Percentiles rank a stretch among this genome's conserved stretches.
Conservation (phyloP, 2,888 invertebrate species). For the Pyrrhosoma nymphula region DNA sequence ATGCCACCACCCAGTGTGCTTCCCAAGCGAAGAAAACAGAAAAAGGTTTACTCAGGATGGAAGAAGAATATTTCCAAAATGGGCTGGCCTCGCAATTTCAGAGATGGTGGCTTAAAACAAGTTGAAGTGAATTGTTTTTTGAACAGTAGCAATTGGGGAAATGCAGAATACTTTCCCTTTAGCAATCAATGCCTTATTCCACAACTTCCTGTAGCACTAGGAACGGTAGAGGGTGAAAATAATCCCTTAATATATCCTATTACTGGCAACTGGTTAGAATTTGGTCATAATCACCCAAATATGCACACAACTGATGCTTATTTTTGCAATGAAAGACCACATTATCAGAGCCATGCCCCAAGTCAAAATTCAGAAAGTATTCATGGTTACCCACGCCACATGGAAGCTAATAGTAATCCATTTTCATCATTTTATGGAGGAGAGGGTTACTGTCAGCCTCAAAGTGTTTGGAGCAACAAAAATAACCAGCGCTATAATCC, state of each 20-base stretch:
- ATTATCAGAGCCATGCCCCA: background rate
- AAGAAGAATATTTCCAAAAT: background rate
- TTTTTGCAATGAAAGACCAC: background rate
- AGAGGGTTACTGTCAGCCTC: background rate
- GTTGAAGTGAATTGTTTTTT: no score
- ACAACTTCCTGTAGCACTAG: background rate
- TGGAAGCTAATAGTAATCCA: background rate
- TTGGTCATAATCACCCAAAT: background rate
- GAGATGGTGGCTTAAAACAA: no score
- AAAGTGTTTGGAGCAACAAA: background rate
- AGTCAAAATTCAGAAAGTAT: background rate
- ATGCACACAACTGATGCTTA: background rate
- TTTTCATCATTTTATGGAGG: background rate
- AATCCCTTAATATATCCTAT: background rate
- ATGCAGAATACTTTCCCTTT: no score
- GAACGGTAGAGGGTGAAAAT: background rate
- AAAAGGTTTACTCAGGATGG: background rate
- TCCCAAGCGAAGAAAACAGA: background rate
- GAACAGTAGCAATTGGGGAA: no score
- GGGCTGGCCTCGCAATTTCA: no score
- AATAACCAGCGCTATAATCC: background rate
- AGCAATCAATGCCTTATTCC: no score
- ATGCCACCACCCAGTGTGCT: constrained; percentile 8
- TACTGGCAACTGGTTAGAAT: background rate
- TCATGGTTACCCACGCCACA: background rate